Conservation (phyloP, 1,140 invertebrate genomes). For the Dolichoris vasculosae region DNA sequence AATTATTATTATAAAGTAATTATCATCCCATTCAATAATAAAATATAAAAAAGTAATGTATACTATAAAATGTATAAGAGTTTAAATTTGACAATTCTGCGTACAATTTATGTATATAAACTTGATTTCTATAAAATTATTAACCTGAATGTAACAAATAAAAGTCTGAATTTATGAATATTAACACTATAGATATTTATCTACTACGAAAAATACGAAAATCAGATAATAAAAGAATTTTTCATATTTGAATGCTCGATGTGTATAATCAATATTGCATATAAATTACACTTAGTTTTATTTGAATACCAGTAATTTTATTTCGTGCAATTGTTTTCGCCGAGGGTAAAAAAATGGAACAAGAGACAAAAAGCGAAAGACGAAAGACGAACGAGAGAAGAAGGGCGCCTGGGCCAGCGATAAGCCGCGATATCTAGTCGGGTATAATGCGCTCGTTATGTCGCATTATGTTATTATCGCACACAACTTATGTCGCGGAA, state of each 20-base stretch:
- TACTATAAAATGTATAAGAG: background rate
- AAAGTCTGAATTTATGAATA: background rate
- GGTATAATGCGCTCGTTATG: constrained; percentile 62
- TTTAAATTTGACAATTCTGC: background rate
- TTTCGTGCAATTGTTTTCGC: background rate
- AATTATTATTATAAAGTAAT: too few species aligned
- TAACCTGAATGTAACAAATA: too few species aligned
- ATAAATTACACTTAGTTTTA: background rate
- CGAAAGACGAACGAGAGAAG: background rate
- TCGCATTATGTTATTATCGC: too few species aligned
- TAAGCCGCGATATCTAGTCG: constrained; percentile 59
- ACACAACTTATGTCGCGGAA: constrained; percentile 8
- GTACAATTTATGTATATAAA: background rate
- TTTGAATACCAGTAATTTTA: too few species aligned
- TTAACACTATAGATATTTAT: background rate
- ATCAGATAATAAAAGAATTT: background rate
- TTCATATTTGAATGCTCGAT: background rate
- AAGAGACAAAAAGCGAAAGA: background rate
- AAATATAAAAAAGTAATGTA: background rate
- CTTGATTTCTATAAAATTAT: background rate
- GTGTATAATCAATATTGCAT: background rate
- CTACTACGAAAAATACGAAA: background rate
- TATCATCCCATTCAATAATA: background rate
- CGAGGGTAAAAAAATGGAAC: background rate
- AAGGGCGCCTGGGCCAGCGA: constrained; percentile 43